Evolutionary conservation across 1,140 invertebrate species (phyloP).

Genomic region (Ectropis grisescens): DNA sequence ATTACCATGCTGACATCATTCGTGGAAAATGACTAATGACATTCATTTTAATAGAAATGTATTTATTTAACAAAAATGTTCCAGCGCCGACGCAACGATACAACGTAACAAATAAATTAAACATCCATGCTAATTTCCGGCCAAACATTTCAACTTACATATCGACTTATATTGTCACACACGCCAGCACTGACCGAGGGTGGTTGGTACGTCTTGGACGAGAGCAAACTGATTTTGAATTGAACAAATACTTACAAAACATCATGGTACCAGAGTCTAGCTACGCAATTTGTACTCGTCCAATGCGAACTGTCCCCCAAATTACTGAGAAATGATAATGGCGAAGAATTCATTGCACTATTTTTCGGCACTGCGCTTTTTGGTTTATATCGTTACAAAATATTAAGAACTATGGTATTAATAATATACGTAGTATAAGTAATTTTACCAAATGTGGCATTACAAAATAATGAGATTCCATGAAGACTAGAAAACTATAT

Average conservation of each 20-base stretch:
- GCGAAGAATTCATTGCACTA: conserved; percentile 13
- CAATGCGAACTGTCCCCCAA: conserved; percentile 12
- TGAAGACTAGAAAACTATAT: conserved; percentile 68
- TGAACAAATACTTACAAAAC: too few species aligned
- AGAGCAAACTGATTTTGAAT: too few species aligned
- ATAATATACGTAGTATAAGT: conserved; percentile 23
- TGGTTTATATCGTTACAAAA: conserved; percentile 22
- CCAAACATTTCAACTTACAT: conserved; percentile 57
- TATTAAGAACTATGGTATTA: conserved; percentile 21
- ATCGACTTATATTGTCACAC: conserved; percentile 38
- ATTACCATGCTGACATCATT: conserved; percentile 67
- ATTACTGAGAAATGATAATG: conserved; percentile 10
- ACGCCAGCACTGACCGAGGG: conserved; percentile 29
- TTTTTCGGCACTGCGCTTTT: conserved; percentile 21
- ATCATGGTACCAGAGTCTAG: too few species aligned
- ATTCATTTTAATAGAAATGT: conserved; percentile 54
- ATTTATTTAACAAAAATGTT: conserved; percentile 66
- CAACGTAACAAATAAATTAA: conserved; percentile 59
- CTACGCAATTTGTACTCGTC: neutral
- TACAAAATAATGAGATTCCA: conserved; percentile 64
- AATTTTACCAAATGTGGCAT: conserved; percentile 33
- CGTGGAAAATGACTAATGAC: conserved; percentile 54
- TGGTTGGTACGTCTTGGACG: conserved; percentile 7
- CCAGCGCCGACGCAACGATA: conserved; percentile 56
- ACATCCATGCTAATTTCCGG: conserved; percentile 62